Evolutionary conservation across 1,140 invertebrate species (phyloP).

Genomic region (Temnothorax nylanderi): DNA sequence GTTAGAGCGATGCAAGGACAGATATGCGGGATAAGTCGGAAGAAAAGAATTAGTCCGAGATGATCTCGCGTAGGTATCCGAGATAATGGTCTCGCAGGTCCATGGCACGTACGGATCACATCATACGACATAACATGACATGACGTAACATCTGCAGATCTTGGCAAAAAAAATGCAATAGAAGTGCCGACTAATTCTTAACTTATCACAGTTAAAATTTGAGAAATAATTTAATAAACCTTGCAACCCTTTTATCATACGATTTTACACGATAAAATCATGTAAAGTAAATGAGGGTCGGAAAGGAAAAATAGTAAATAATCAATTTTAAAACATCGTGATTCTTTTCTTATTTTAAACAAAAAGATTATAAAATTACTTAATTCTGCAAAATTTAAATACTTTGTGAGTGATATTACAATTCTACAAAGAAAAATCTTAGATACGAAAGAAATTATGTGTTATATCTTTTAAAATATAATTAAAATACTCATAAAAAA

Average conservation of each 20-base stretch:
- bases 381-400: not conserved
- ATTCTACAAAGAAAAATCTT: not conserved
- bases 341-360: too few species aligned
- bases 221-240: not conserved
- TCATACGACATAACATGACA: not conserved
- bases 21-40: constrained; percentile 52
- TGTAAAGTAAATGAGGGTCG: not conserved
- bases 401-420: not conserved
- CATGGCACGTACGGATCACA: not conserved
- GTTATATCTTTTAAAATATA: not conserved
- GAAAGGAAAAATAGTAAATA: not conserved
- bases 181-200: not conserved
- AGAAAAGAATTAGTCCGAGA: constrained; percentile 45
- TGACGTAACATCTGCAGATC: constrained; percentile 2
- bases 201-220: constrained; percentile 5
- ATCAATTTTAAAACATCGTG: not conserved
- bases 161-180: not conserved
- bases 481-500: not conserved
- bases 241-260: not conserved
- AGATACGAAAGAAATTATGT: not conserved
- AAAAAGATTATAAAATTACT: not conserved
- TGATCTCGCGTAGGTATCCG: constrained; percentile 11
- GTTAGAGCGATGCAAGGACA: constrained; percentile 19
- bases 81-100: constrained; percentile 11
- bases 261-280: too few species aligned